Percentiles rank a stretch among this genome's conserved stretches.
Evolutionary conservation across 2,888 invertebrate species (phyloP).

Genomic region (Drosophila nr. fundita): DNA sequence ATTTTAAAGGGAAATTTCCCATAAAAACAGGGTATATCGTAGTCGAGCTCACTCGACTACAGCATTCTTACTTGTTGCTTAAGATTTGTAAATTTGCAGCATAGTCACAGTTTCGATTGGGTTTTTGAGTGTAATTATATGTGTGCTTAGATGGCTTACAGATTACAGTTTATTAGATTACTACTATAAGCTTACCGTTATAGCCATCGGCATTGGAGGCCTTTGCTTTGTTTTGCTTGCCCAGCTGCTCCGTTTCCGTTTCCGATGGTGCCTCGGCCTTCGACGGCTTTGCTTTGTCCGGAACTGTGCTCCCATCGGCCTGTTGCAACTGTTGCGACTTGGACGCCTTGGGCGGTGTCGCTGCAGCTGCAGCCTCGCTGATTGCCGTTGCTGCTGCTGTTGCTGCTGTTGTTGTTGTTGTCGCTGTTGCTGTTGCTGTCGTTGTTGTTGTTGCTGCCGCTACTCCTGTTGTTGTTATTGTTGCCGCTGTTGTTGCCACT

Average conservation of each 20-base stretch:
- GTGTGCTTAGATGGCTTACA: too few relatives aligned
- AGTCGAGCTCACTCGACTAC: too few relatives aligned
- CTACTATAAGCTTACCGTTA: constrained; percentile 42
- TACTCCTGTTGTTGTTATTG: constrained; percentile 27
- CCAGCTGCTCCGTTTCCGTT: constrained; percentile 26
- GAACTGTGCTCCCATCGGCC: not conserved
- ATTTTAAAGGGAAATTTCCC: too few relatives aligned
- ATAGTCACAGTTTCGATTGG: not conserved
- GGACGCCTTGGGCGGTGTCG: constrained; percentile 33
- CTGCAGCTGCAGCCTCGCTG: constrained; percentile 32
- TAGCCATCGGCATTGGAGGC: constrained; percentile 41
- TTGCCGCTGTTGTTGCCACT: constrained; percentile 67
- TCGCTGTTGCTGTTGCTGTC: not conserved
- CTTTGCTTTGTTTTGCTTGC: constrained; percentile 35
- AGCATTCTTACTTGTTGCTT: too few relatives aligned
- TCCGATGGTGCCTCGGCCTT: constrained; percentile 32
- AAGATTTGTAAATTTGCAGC: not conserved
- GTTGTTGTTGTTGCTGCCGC: constrained; percentile 29
- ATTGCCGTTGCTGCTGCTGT: constrained; percentile 47
- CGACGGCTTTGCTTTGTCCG: not conserved
- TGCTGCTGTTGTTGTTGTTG: not conserved
- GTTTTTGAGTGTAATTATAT: not conserved
- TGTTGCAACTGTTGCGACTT: constrained; percentile 3
- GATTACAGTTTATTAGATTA: not conserved
- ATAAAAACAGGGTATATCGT: too few relatives aligned